These are phyloP conservation scores for Chloroceryle amazona DNA, from an alignment of 2,797 vertebrate genomes.

Conservation along the genomic window DNA sequence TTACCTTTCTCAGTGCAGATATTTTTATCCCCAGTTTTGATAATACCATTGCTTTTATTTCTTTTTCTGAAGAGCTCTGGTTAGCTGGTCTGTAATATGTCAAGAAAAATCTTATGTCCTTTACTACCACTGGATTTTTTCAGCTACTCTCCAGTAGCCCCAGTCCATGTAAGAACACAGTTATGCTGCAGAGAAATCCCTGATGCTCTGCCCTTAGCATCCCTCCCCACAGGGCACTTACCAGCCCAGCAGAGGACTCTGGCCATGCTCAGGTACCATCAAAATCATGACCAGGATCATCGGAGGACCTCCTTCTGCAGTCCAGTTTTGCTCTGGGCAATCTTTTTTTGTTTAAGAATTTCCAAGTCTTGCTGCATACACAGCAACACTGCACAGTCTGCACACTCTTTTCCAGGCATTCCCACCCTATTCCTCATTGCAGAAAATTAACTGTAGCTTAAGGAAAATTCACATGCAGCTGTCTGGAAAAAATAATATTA, in stretches of 20 bases:
- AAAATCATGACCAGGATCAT: neutral
- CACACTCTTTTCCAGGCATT: constrained; percentile 2
- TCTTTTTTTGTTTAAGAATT: neutral
- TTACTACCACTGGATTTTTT: neutral
- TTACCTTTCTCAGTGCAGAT: neutral
- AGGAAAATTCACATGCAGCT: neutral
- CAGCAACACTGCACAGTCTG: neutral
- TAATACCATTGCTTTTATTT: neutral
- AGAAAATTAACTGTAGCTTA: neutral
- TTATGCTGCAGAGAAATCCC: neutral
- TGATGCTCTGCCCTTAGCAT: neutral
- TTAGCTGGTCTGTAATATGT: neutral
- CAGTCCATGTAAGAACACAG: neutral
- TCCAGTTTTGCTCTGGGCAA: neutral
- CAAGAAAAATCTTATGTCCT: neutral
- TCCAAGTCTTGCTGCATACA: neutral
- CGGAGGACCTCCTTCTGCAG: neutral
- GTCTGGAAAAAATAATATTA: neutral
- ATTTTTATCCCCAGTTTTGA: neutral
- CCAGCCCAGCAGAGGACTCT: neutral
- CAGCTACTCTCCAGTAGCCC: neutral
- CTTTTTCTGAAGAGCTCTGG: neutral
- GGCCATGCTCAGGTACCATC: neutral
- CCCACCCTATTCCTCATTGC: neutral
- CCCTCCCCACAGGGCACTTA: fast-evolving